Percentiles rank a stretch among this genome's conserved stretches.
These are phyloP conservation scores for Azemiops feae DNA, from an alignment of 2,113 vertebrate species.

Conservation along the genomic window DNA sequence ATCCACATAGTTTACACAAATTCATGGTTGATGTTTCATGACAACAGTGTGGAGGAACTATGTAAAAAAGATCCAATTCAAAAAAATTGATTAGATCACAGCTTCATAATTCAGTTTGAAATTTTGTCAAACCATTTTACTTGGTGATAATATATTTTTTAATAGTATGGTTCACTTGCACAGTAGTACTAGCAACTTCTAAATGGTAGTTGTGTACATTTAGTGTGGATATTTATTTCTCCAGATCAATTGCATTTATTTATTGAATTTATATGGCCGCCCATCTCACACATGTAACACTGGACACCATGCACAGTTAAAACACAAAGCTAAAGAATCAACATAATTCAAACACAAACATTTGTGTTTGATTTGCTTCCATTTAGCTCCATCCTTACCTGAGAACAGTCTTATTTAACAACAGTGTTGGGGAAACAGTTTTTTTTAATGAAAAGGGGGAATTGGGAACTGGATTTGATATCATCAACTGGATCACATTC, in stretches of 20 bases:
- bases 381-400: background rate
- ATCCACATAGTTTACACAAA: background rate
- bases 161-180: background rate
- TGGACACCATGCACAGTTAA: background rate
- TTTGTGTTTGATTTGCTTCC: background rate
- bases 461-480: background rate
- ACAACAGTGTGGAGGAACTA: background rate
- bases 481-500: constrained; percentile 8
- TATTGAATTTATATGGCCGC: background rate
- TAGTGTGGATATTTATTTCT: background rate
- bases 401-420: background rate
- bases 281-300: background rate
- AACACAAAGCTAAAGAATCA: background rate
- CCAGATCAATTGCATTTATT: background rate
- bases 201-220: background rate
- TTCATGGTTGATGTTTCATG: background rate
- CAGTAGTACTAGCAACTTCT: background rate
- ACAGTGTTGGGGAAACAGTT: background rate
- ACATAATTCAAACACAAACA: background rate
- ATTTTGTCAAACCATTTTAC: background rate
- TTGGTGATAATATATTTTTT: background rate
- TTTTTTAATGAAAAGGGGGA: background rate
- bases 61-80: background rate
- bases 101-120: background rate
- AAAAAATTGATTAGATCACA: background rate